phyloP scores from a whole-genome alignment of 2,113 vertebrate genomes.

The rat (Rattus norvegicus) region DNA sequence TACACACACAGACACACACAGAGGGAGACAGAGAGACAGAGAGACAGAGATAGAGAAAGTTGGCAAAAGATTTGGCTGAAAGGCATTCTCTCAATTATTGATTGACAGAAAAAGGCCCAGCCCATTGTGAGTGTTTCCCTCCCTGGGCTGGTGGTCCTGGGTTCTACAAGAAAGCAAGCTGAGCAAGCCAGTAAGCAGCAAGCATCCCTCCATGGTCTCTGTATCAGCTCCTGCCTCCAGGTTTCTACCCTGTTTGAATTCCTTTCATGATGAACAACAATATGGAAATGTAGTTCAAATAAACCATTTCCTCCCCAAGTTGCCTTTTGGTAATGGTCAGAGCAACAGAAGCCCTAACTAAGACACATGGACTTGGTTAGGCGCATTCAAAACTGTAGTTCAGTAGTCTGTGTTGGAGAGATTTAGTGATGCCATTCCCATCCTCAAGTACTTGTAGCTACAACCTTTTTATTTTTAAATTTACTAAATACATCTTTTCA shows the following conservation, averaged over 20 bases:
- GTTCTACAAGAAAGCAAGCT: neutral
- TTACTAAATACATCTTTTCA: slow-evolving; percentile 1
- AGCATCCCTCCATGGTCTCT: neutral
- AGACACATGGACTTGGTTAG: neutral
- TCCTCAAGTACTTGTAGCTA: neutral
- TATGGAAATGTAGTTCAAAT: neutral
- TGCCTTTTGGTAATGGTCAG: neutral
- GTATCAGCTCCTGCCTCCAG: neutral
- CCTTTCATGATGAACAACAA: neutral
- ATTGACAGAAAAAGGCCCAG: neutral
- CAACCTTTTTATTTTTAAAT: slow-evolving; percentile 28
- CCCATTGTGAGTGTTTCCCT: neutral
- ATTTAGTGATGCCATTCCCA: neutral
- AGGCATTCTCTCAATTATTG: neutral
- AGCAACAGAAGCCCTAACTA: neutral
- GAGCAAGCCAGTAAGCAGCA: neutral
- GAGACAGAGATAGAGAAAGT: too few relatives aligned
- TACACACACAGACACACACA: too few relatives aligned
- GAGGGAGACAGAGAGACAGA: too few relatives aligned
- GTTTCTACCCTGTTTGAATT: neutral
- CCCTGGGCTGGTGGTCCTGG: neutral
- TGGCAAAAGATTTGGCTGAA: neutral
- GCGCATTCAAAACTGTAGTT: neutral
- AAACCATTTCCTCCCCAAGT: neutral
- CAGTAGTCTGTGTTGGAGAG: neutral